Percentiles rank a stretch among this genome's conserved stretches.
These are phyloP conservation scores for Pelosia muscerda DNA, from an alignment of 2,888 invertebrate genomes.

Conservation along the genomic window DNA sequence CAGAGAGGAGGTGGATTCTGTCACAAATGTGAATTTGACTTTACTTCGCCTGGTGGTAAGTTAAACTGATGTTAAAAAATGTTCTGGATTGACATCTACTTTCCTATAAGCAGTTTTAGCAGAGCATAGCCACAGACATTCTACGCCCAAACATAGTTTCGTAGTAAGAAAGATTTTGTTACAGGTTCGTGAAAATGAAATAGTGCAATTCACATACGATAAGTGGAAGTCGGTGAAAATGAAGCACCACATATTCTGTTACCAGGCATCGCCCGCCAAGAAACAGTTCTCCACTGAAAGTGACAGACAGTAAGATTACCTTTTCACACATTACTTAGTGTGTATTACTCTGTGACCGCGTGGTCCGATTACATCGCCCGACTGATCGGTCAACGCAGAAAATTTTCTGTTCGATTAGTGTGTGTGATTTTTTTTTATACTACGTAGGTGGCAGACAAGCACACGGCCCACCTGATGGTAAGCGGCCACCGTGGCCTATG, in stretches of 20 bases:
- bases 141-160: neutral
- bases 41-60: neutral
- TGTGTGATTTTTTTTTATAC: too few species aligned
- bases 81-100: too few species aligned
- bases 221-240: conserved; percentile 94
- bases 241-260: conserved; percentile 96
- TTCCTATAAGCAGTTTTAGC: too few species aligned
- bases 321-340: conserved; percentile 23
- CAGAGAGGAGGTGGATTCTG: too few species aligned
- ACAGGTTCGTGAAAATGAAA: conserved; percentile 93
- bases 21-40: neutral
- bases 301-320: conserved; percentile 84
- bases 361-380: too few species aligned
- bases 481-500: too few species aligned
- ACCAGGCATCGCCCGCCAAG: conserved; percentile 94
- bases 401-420: too few species aligned
- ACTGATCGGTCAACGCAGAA: too few species aligned
- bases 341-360: neutral
- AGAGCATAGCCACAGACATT: too few species aligned
- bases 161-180: neutral
- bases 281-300: conserved; percentile 93
- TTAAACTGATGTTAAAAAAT: too few species aligned
- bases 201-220: conserved; percentile 94
- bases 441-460: too few species aligned
- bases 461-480: too few species aligned